Evolutionary conservation across 2,797 vertebrate species (phyloP), one percentile per base, ranked within the genome.

Genomic region (Heterohyrax brucei): DNA sequence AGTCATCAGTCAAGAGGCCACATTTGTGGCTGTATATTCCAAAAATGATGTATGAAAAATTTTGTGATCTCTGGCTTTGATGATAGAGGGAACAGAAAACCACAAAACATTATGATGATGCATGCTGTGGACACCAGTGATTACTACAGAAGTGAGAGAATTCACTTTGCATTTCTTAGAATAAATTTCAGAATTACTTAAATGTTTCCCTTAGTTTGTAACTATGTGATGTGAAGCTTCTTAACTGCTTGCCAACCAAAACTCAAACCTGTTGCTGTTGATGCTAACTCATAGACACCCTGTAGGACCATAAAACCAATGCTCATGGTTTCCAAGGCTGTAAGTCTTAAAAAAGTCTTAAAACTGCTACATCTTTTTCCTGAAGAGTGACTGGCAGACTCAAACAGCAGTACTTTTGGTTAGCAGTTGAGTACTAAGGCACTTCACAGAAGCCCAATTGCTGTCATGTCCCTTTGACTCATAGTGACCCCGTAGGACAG

Each of bases 111-210:
- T 9, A 2, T 18, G 39, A 22, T 72, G 3, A 39, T 39, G 5
- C 91, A 10, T 0, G 1, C 19, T 48, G 0, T 50, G 33, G 46
- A 88, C 3, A 14, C 44, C 24, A 13, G 14, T 80, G 59, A 56
- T 87, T 80, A 46, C n/a, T 24, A 73, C 22, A 10, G 22, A 30
- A 13, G 14, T 21, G 21, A 93, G 64, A 61, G 4, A 53, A 46
- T 87, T 48, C 64, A 21, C 62, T 88, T 86, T 77, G 39, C 28
- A n/a, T 73, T 64, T 59, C 61, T 91, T 61, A 82, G 9, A 93
- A 53, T 86, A 76, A 24, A 72, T 80, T 80, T 79, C 59, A 90
- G 24, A 86, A 59, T 92, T 56, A 84, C 10, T 39, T 80, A 59
- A 75, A 10, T 10, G 0, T 68, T 85, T 90, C 5, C 33, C 66